Conservation (phyloP, 1,140 invertebrate species). For the Drosophila virilis region DNA sequence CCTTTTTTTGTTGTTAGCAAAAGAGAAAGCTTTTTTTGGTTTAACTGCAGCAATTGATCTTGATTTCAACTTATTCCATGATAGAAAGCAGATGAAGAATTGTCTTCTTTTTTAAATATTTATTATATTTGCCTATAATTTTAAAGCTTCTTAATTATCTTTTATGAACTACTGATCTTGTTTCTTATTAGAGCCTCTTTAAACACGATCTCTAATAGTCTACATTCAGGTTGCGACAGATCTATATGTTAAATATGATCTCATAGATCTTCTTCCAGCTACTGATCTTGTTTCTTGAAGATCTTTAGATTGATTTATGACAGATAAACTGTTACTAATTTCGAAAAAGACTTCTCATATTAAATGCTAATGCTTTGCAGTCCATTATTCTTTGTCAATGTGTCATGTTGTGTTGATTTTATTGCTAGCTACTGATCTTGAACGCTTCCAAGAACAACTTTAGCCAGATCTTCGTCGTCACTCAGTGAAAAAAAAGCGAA, state of each 20-base stretch:
- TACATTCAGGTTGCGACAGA: no score
- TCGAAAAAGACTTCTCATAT: not conserved
- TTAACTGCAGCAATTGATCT: no score
- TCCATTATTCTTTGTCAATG: slow-evolving; percentile 22
- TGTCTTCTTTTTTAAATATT: no score
- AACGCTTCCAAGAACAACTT: slow-evolving; percentile 20
- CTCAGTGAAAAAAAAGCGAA: not conserved
- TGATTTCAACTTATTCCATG: no score
- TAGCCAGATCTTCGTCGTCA: slow-evolving; percentile 16
- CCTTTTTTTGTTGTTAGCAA: no score
- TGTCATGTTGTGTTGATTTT: slow-evolving; percentile 15
- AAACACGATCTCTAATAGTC: no score
- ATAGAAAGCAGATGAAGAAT: no score
- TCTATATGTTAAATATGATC: no score
- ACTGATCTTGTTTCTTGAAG: not conserved
- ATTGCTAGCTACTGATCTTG: slow-evolving; percentile 25
- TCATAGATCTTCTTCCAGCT: not conserved
- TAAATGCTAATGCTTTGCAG: slow-evolving; percentile 1
- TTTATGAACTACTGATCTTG: not conserved
- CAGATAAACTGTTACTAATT: slow-evolving; percentile 3
- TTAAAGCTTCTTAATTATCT: no score
- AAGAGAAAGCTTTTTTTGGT: no score
- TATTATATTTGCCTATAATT: not conserved
- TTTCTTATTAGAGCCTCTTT: not conserved
- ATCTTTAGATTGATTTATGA: not conserved